These are phyloP conservation scores for Erinaceus europaeus DNA, from an alignment of 2,113 vertebrate genomes.

Conservation along the genomic window DNA sequence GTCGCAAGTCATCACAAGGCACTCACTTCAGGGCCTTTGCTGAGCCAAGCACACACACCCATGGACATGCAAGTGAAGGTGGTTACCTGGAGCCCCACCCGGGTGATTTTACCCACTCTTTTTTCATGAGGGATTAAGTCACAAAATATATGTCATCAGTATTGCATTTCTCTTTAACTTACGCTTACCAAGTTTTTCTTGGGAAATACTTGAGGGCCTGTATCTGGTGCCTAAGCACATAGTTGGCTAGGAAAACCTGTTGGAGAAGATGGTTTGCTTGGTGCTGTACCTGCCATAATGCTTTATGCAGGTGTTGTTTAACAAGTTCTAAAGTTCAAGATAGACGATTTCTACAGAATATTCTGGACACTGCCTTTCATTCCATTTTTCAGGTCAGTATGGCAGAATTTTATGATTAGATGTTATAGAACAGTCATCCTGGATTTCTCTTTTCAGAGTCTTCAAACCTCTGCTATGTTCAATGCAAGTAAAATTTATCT, in stretches of 20 bases:
- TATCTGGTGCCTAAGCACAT: slow-evolving; percentile 1
- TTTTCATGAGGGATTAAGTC: background rate
- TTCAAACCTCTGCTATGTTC: slow-evolving; percentile 10
- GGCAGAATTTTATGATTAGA: background rate
- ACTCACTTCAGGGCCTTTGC: background rate
- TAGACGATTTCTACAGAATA: background rate
- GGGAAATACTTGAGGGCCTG: background rate
- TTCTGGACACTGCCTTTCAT: background rate
- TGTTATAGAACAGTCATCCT: background rate
- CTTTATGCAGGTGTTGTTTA: background rate
- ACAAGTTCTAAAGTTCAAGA: background rate
- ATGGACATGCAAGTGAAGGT: background rate
- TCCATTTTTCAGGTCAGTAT: slow-evolving; percentile 14
- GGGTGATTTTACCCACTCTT: background rate
- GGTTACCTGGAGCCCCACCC: background rate
- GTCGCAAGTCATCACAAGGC: background rate
- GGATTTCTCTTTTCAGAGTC: background rate
- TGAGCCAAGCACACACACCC: background rate
- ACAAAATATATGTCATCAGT: background rate
- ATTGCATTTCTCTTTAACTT: background rate
- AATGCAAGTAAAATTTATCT: slow-evolving; percentile 8
- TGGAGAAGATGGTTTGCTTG: background rate
- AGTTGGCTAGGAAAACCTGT: slow-evolving; percentile 30
- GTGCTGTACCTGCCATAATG: background rate
- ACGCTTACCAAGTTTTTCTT: background rate